Base-by-base conservation (phyloP, 2,888 invertebrate species). In the Bugula neritina region DNA sequence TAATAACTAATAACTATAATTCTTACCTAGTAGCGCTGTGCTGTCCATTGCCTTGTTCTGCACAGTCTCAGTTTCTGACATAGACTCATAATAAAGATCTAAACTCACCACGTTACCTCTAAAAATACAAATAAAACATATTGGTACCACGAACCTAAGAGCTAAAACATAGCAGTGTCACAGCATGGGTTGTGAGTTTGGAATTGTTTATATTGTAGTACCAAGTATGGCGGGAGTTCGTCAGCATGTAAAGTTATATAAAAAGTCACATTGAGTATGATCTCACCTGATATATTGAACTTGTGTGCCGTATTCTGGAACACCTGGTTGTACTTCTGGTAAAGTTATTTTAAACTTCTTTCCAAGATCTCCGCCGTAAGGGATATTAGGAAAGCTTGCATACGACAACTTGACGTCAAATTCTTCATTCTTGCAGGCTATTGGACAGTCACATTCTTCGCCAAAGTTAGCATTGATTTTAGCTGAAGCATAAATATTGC, bases 41-140 rank as follows among this genome's bases (percentile, higher is more conserved):
- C 17, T 31, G 27, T 63, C 63, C 63, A 63, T 63, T 13, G 63
- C 63, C 27, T 63, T 63, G 31, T 63, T 63, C n/a, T 63, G 63
- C 1, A 25, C 31, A 34, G 27, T 63, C 10, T 63, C 63, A 2
- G n/a, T 34, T 63, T 63, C 63, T 29, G 63, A 27, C 63, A 63
- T 31, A 10, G 63, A 31, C n/a, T 63, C 63, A n/a, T 13, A 63
- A 31, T 63, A 63, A 3, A 63, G 10, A 31, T 63, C 63, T 31
- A 63, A n/a, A n/a, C 27, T 63, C 25, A 27, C 63, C 17, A 63
- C 63, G n/a, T 63, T 63, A 5, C 63, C 63, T 31, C 63, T 63
- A n/a, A 21, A 63, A 57, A 52, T n/a, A n/a, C n/a, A n/a, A n/a
- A n/a, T n/a, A n/a, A n/a, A n/a, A n/a, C n/a, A n/a, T n/a, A n/a